Base-by-base conservation (phyloP, 2,888 invertebrate species). In the Andrena haemorrhoa region DNA sequence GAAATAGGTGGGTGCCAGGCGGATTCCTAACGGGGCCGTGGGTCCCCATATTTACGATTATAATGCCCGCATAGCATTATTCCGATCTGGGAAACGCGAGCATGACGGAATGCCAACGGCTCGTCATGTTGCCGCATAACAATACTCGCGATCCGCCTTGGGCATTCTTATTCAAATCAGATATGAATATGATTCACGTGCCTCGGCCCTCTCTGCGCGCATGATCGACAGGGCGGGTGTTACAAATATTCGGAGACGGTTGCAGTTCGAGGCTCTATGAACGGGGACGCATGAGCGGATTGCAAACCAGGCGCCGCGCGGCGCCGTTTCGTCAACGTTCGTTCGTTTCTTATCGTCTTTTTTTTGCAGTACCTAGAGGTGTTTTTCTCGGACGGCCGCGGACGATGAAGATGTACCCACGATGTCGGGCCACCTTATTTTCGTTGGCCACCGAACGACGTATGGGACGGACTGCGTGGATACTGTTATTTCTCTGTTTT, bases 71-170 rank as follows among this genome's bases (percentile, higher is more conserved):
- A 92, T 93, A 90, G 85, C 93, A 93, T 93, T 93, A 93, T 93
- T 93, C 92, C 92, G 92, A 93, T 93, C 93, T 93, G 93, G 92
- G 93, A 93, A 93, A 93, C 91, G 88, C 92, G 91, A 93, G 92
- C 93, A 93, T 93, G 93, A 93, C 90, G 92, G 93, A 93, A 93
- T 93, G 93, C 88, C 92, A 89, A 85, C 80, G 81, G 80, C 81
- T 73, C 87, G 86, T 89, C 89, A 90, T 86, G 90, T 79, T 82
- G 84, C 77, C 85, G 89, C 89, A 90, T 90, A 87, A 89, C 84
- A 90, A 89, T 89, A 89, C 85, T 75, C 73, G 75, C 69, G 80
- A 72, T 79, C 69, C 79, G 29, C 58, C 73, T 23, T 58, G 61
- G 81, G 68, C 84, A 90, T 92, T 92, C 90, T 90, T 88, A 92